Evolutionary conservation across 92 coral and sea anemone genomes (phyloP), one percentile per base, ranked within the genome.

Genomic region (Siderastrea siderea): DNA sequence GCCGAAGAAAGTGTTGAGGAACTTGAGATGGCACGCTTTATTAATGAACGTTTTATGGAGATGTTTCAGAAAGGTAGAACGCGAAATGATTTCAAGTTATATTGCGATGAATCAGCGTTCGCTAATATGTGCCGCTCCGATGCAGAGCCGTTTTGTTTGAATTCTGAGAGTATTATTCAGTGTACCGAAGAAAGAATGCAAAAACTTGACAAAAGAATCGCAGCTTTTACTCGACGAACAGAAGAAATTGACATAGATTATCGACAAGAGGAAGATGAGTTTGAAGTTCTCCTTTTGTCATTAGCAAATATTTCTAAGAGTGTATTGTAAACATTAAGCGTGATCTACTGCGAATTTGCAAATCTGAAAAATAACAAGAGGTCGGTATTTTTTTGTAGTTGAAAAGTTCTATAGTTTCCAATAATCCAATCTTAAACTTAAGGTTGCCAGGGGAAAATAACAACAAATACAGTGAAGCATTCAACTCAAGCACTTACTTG

Each of bases 1-100:
- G 69, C 69, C 2, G 81, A 78, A 45, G 85, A 78, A 54, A 69
- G 59, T n/a, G 49, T 78, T 1, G 89, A 89, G 38, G 85, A 71
- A 17, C 68, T 82, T 50, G 92, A 70, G 17, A 77, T 89, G 92
- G 92, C 92, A 12, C 59, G 75, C 47, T 89, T 83, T 51, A 84
- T 89, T 12, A 76, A 69, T 16, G 79, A 68, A 81, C 66, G 68
- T 6, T 48, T 81, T 38, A 13, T 1, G 11, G 38, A 14, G 16
- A 6, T 81, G 2, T 54, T 81, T 38, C 43, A 54, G 4, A 50
- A 54, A 43, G 7, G 44, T 1, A 4, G 5, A 43, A 81, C 14
- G 55, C 8, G 15, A 16, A 1, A 16, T 26, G 55, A 58, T 2
- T 59, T 81, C 16, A 81, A 81, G 68, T 55, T 81, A 48, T 81